Conservation (phyloP, 1,140 invertebrate genomes). For the Whitmania pigra region DNA sequence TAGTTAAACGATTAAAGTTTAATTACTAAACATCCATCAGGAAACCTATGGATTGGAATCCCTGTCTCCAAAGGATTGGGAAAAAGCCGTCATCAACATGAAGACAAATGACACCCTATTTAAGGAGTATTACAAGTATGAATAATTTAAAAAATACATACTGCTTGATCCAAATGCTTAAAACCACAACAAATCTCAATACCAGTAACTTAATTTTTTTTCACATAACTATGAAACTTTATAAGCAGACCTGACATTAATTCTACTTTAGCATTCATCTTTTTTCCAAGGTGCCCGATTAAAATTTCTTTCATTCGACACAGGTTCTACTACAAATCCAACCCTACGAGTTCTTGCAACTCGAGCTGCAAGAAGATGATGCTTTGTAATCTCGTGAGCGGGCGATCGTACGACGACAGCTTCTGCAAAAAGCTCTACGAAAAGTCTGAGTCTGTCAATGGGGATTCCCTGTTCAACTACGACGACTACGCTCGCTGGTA, state of each 20-base stretch:
- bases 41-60: constrained; percentile 1
- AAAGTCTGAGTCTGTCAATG: too few relatives aligned
- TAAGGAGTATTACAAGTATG: background rate
- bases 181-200: background rate
- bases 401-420: background rate
- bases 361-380: background rate
- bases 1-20: background rate
- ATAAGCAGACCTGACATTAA: too few relatives aligned
- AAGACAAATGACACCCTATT: background rate
- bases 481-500: too few relatives aligned
- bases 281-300: background rate
- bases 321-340: constrained; percentile 7
- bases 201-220: too few relatives aligned
- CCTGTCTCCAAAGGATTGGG: background rate
- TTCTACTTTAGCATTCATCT: background rate
- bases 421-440: background rate
- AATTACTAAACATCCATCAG: background rate
- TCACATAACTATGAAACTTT: too few relatives aligned
- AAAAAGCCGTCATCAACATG: background rate
- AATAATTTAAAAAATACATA: background rate
- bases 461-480: too few relatives aligned
- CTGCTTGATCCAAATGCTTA: background rate
- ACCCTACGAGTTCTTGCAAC: background rate
- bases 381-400: background rate
- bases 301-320: too few relatives aligned